Base-by-base conservation (phyloP, 2,113 vertebrate genomes). In the Cynoglossus semilaevis region DNA sequence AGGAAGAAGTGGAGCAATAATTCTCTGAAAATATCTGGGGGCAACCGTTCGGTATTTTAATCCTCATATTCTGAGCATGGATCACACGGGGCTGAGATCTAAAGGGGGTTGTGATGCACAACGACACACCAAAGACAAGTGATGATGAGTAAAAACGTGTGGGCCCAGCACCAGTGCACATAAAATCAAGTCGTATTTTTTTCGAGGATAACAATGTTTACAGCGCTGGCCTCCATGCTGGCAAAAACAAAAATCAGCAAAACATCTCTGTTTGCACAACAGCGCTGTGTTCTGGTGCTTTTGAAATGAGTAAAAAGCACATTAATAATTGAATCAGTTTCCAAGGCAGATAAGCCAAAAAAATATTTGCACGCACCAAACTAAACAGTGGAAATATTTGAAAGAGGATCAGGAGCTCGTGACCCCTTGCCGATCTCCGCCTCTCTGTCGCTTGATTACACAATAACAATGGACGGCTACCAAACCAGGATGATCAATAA, bases 401-500 rank as follows among this genome's bases (percentile, higher is more conserved):
- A 45, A 64, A 49, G 56, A 53, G 63, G 52, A 79, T 58, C 44
- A 12, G 56, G 16, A 29, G 56, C 64, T 67, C 56, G 58, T 81
- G 58, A 79, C 85, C 82, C 63, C 74, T 47, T 55, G 60, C 76
- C 80, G 52, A 45, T 64, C 64, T 36, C 22, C 63, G 6, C 67
- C 72, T 63, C 29, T 44, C 54, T 79, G 60, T 65, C 35, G 76
- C 79, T 65, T 76, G 81, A 81, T 83, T 87, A 83, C 75, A 75
- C 86, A 81, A 78, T 72, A 87, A 87, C 87, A 89, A 88, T 78
- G 67, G 70, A 78, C 65, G 59, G 66, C 85, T 84, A 80, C 76
- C 79, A 84, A 85, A 78, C 78, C 73, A 68, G 60, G 78, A 57
- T 71, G 68, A 87, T 83, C 77, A 71, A 88, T 85, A 88, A 85